phyloP scores from a whole-genome alignment of 2,888 invertebrate species.

The Masnerella sp. region DNA sequence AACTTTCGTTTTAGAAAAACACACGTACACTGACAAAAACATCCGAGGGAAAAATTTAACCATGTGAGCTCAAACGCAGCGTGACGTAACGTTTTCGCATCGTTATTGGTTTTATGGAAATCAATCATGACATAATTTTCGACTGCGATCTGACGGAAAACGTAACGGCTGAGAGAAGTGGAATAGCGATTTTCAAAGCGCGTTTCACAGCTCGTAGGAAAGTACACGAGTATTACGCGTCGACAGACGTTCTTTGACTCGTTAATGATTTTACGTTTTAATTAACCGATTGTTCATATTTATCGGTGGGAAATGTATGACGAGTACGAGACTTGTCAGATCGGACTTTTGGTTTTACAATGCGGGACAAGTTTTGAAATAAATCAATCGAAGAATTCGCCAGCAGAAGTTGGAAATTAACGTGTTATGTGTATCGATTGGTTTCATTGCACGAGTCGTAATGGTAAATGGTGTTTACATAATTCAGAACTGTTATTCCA shows the following conservation, averaged over 20 bases:
- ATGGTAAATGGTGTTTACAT: constrained; percentile 6
- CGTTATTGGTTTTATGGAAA: constrained; percentile 13
- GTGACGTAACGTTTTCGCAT: constrained; percentile 17
- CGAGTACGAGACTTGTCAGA: too few relatives aligned
- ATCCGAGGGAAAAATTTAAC: background rate
- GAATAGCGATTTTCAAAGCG: background rate
- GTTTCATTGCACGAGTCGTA: background rate
- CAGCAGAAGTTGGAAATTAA: too few relatives aligned
- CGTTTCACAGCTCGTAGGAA: background rate
- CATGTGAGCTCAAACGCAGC: background rate
- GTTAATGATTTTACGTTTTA: too few relatives aligned
- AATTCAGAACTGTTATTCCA: background rate
- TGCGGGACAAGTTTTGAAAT: too few relatives aligned
- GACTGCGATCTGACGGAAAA: background rate
- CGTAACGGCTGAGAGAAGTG: constrained; percentile 1
- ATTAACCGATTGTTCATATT: too few relatives aligned
- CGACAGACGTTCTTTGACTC: too few relatives aligned
- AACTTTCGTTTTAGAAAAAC: background rate
- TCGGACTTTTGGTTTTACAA: too few relatives aligned
- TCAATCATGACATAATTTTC: constrained; percentile 4
- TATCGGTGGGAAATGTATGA: too few relatives aligned
- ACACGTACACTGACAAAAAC: background rate
- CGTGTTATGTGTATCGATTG: background rate
- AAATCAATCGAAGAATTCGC: too few relatives aligned
- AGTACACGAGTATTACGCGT: background rate